Conservation (phyloP, 2,888 invertebrate species). For the Papilio gigon region DNA sequence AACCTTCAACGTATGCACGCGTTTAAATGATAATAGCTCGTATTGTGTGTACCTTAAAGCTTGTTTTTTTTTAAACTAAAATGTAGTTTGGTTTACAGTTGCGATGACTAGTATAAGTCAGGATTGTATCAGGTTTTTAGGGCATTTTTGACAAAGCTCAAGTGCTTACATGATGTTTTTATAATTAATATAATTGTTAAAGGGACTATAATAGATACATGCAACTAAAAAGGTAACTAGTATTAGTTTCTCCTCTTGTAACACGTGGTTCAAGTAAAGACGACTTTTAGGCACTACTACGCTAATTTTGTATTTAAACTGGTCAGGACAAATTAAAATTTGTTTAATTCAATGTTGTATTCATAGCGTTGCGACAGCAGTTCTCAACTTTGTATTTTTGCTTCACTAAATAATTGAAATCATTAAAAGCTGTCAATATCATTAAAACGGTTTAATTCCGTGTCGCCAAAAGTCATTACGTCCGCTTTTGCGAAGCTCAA, state of each 20-base stretch:
- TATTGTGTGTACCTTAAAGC: neutral
- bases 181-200: too few relatives aligned
- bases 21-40: neutral
- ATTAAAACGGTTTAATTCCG: neutral
- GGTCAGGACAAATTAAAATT: too few relatives aligned
- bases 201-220: too few relatives aligned
- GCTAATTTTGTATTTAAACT: too few relatives aligned
- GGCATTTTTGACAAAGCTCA: slow-evolving; percentile 33
- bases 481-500: slow-evolving; percentile 1
- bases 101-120: neutral
- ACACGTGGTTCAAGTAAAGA: too few relatives aligned
- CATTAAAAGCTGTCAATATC: neutral
- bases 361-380: neutral
- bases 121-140: slow-evolving; percentile 32
- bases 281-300: too few relatives aligned
- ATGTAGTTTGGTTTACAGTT: neutral
- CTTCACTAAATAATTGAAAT: too few relatives aligned
- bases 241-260: too few relatives aligned
- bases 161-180: slow-evolving; percentile 3
- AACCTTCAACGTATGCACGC: neutral
- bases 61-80: neutral
- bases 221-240: too few relatives aligned
- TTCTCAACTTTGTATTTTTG: too few relatives aligned
- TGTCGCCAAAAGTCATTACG: slow-evolving; percentile 1
- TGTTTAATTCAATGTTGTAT: neutral